phyloP scores from a whole-genome alignment of 2,888 invertebrate species.

The Steinernema hermaphroditum region DNA sequence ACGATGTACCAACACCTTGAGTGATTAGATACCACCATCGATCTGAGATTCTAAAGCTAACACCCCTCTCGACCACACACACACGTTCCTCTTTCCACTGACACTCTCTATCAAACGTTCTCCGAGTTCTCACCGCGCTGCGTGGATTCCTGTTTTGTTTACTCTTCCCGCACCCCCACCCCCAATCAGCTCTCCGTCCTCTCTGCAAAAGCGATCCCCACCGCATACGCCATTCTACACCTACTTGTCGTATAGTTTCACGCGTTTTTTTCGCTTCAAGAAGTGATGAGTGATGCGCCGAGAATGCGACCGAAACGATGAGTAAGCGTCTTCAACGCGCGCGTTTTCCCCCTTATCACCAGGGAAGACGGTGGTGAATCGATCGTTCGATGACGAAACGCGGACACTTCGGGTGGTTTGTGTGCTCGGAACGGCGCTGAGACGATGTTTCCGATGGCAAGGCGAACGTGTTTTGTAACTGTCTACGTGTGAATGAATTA shows the following conservation, averaged over 20 bases:
- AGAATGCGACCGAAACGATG: background rate
- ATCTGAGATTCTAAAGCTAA: too few relatives aligned
- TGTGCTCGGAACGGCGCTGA: too few relatives aligned
- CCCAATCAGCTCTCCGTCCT: too few relatives aligned
- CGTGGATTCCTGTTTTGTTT: background rate
- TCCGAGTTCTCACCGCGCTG: background rate
- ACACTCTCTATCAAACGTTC: background rate
- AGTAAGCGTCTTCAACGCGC: background rate
- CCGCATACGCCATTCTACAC: background rate
- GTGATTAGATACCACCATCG: too few relatives aligned
- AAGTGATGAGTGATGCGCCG: background rate
- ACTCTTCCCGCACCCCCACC: background rate
- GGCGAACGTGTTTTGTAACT: too few relatives aligned
- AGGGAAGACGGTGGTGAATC: background rate
- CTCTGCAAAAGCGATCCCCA: background rate
- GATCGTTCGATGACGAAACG: background rate
- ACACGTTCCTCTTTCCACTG: background rate
- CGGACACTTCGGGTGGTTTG: background rate
- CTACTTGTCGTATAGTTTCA: slow-evolving; percentile 19
- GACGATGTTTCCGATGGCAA: too few relatives aligned
- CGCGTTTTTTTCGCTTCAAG: background rate
- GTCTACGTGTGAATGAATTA: too few relatives aligned
- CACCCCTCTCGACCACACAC: background rate
- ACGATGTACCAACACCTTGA: too few relatives aligned
- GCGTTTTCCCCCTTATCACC: background rate